Evolutionary conservation across 1,140 invertebrate genomes (phyloP), one percentile per base, ranked within the genome.

Genomic region (Planococcus citri): DNA sequence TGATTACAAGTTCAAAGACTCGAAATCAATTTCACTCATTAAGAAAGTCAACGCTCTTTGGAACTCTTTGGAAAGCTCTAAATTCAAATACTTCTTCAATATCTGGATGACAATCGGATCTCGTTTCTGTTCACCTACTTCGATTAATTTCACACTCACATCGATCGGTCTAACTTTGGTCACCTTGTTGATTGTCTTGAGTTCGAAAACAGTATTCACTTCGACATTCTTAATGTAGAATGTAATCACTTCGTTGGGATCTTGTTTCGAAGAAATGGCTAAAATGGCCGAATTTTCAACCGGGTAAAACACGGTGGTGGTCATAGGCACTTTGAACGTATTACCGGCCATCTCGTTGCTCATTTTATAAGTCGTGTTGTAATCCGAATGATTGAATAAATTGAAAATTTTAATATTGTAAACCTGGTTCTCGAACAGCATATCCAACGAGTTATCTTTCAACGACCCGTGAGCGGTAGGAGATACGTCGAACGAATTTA

Each of bases 41-140:
- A 64, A 64, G 22, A 64, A 64, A 9, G 60, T 64, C 60, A 64
- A 64, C 12, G 60, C 21, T 64, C 60, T 24, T 64, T 64, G 21
- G 60, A 64, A 64, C 24, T 64, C 60, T 27, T 25, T 64, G 9
- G 60, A 24, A 3, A 64, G 22, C 22, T 64, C 60, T 21, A 64
- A 17, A 17, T 17, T 27, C 12, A 64, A 25, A 17, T 64, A 64
- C 17, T 64, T 64, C 22, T 64, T 64, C 14, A 64, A 9, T 10
- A 64, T 6, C 22, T 24, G 25, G 10, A 64, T 17, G 60, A 64
- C 20, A 21, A 64, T 9, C 22, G 22, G 3, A 17, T 24, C 60
- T 4, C 24, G 21, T 27, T 24, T 64, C 22, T 27, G 22, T 1
- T 22, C 25, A 17, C 6, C n/a, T 9, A 8, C 24, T 24, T 64